Base-by-base conservation (phyloP, 1,140 invertebrate genomes). In the Tyrophagus putrescentiae region DNA sequence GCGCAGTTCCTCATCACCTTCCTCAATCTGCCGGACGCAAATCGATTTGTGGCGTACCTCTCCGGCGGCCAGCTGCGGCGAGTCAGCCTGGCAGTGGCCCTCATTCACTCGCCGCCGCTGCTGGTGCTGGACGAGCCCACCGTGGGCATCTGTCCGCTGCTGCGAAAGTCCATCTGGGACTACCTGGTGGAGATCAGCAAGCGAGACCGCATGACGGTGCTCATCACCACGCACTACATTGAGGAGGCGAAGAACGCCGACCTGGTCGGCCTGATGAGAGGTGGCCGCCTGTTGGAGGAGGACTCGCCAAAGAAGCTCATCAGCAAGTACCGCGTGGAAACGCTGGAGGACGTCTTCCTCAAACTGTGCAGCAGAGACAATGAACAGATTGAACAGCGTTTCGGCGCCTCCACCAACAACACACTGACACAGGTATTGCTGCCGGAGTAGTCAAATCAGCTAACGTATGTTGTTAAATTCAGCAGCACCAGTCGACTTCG, bases 61-160 rank as follows among this genome's bases (percentile, higher is more conserved):
- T 88, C 88, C 74, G 90, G 90, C 66, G 89, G 91, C 29, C 88
- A 93, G 72, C 87, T 92, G 68, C 77, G 90, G 36, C 78, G 89
- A 63, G 87, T 92, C 0, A 91, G 87, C 4, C 89, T 95, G 68
- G 87, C 88, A 0, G 84, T 88, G 25, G 89, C 90, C 3, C 75
- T 96, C 4, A 83, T 62, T 32, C 73, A 76, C 42, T 69, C 74
- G 50, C 74, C 75, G 7, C 67, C 72, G 48, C 61, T 76, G 0
- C 60, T 77, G 16, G 72, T 62, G 13, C 13, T 13, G 13, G 36
- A 39, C 21, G n/a, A n/a, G n/a, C n/a, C n/a, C n/a, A n/a, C n/a
- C n/a, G n/a, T n/a, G n/a, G n/a, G n/a, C n/a, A n/a, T n/a, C n/a
- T n/a, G n/a, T n/a, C 36, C 36, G 21, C 36, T 39, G 13, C 21